Conservation (phyloP, 2,888 invertebrate species). For the Rutpela maculata region DNA sequence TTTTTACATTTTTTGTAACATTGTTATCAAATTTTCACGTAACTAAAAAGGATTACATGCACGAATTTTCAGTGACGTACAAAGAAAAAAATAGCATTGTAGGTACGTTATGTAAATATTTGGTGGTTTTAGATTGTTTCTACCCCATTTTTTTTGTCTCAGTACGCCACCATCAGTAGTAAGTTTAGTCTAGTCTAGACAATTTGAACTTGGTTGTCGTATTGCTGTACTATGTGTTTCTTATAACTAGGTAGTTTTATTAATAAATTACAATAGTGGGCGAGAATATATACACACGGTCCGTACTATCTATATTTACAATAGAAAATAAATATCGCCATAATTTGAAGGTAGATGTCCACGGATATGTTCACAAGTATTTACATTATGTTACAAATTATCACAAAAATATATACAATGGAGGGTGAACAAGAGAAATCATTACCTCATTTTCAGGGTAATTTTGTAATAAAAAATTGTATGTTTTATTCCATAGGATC, state of each 20-base stretch:
- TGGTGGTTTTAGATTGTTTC: not conserved
- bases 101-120: not conserved
- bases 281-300: slow-evolving; percentile 59
- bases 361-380: slow-evolving; percentile 52
- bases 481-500: too few relatives aligned
- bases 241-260: slow-evolving; percentile 57
- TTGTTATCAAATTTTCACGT: slow-evolving; percentile 42
- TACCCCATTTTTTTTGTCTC: slow-evolving; percentile 2
- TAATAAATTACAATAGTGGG: slow-evolving; percentile 58
- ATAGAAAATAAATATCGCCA: slow-evolving; percentile 45
- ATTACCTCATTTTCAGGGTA: not conserved
- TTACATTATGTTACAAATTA: slow-evolving; percentile 40
- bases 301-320: slow-evolving; percentile 58
- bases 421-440: slow-evolving; percentile 7
- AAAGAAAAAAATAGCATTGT: not conserved
- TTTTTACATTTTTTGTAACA: slow-evolving; percentile 16
- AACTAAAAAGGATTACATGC: slow-evolving; percentile 55
- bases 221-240: slow-evolving; percentile 67
- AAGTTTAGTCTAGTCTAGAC: slow-evolving; percentile 60
- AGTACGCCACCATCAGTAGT: slow-evolving; percentile 14
- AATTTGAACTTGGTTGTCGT: slow-evolving; percentile 69
- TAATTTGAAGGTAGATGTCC: slow-evolving; percentile 42
- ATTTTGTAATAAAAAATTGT: too few relatives aligned
- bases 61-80: slow-evolving; percentile 38
- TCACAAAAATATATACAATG: not conserved